Evolutionary conservation across 2,888 invertebrate genomes (phyloP), one percentile per base, ranked within the genome.

Genomic region (Drosophila multiciliata): DNA sequence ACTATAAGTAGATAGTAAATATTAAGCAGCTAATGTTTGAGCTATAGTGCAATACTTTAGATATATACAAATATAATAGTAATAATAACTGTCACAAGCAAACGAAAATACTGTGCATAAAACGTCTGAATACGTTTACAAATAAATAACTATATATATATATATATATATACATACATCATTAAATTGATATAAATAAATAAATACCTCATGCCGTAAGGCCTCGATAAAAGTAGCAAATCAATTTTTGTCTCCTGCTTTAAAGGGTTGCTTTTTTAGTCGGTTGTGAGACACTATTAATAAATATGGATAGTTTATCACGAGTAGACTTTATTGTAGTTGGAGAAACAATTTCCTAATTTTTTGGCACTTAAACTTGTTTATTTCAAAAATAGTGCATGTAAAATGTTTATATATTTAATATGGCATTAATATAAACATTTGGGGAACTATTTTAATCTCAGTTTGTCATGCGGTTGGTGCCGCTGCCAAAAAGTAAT

Each of bases 41-140:
- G 45, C 45, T 45, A 45, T 45, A 45, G 45, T 45, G 45, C 45
- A 45, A 23, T 45, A 45, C 8, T 45, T 23, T 15, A 45, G 45
- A 45, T 23, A 23, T 45, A 45, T 45, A 8, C 45, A 58, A 35
- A 45, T 49, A 42, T 20, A 57, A 50, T 20, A 29, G 5, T 26
- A 26, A 6, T 49, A 15, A 23, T 58, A 61, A 49, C 49, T 29
- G 83, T 85, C 84, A 67, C 83, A 72, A 86, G 55, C 55, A 54
- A 72, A 38, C 50, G 20, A 42, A 71, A 66, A 86, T 77, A 89
- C 88, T 87, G 87, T 85, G 84, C 84, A 85, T 84, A 79, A 82
- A 87, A 79, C 71, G 69, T 72, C 52, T 73, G 52, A 66, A 45
- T 23, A 23, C 45, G 66, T 48, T 35, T 60, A 66, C 65, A 76